Evolutionary conservation across 2,888 invertebrate genomes (phyloP).

Genomic region (Spilarctia lutea): DNA sequence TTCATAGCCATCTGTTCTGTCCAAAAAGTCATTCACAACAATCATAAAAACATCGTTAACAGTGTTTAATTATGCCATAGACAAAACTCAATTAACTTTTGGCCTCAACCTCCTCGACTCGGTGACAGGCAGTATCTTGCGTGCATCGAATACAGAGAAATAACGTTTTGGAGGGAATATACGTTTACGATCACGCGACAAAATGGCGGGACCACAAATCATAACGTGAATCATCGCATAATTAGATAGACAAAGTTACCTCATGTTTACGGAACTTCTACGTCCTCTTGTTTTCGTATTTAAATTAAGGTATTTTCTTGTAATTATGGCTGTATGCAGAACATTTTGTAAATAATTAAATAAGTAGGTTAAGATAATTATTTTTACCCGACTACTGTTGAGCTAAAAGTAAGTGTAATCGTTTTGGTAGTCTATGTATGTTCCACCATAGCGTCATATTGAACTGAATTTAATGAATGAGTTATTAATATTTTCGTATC

Average conservation of each 20-base stretch:
- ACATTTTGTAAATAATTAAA: too few relatives aligned
- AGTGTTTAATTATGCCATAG: neutral
- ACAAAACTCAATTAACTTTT: neutral
- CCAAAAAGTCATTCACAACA: neutral
- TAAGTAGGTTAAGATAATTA: too few relatives aligned
- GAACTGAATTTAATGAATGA: too few relatives aligned
- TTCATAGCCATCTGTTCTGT: neutral
- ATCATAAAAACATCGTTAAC: neutral
- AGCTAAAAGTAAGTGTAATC: too few relatives aligned
- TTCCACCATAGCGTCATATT: too few relatives aligned
- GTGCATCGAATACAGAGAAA: slow-evolving; percentile 65
- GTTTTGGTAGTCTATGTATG: too few relatives aligned
- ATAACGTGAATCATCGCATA: slow-evolving; percentile 49
- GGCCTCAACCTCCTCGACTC: slow-evolving; percentile 58
- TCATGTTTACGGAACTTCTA: slow-evolving; percentile 32
- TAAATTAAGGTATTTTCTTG: neutral
- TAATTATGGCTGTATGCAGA: too few relatives aligned
- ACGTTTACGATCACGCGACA: slow-evolving; percentile 71
- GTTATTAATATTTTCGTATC: too few relatives aligned
- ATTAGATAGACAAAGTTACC: slow-evolving; percentile 25
- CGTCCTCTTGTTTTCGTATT: neutral
- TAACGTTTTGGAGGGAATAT: slow-evolving; percentile 71
- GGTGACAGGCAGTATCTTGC: slow-evolving; percentile 80
- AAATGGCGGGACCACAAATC: slow-evolving; percentile 48
- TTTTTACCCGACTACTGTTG: too few relatives aligned